Base-by-base conservation (phyloP, 2,888 invertebrate genomes). In the Acleris sparsana region DNA sequence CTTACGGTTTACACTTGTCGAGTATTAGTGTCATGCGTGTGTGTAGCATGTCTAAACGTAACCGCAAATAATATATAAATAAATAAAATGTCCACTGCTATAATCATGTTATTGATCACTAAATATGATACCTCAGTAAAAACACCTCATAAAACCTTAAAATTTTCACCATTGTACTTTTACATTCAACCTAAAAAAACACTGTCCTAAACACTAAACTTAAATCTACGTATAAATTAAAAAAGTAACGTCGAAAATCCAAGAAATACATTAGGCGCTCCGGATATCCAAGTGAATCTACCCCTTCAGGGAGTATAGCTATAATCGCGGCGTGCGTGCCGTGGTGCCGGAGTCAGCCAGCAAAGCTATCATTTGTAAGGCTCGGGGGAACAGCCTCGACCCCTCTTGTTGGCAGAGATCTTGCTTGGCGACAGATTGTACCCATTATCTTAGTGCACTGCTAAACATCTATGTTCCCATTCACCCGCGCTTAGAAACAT, bases 281-380 rank as follows among this genome's bases (percentile, higher is more conserved):
- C 11, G 17, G 20, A 64, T 43, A 53, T 49, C 59, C 39, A 18
- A 46, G 53, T 22, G 39, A 55, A 59, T 49, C 18, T 53, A 53
- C 17, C 58, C 48, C 59, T 59, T 59, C 4, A 43, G 59, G 43
- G 20, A 60, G 44, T 49, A 49, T 61, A 56, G 22, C 22, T 51
- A 56, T 56, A 43, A 46, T 13, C 29, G 20, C 29, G 49, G n/a
- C 49, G n/a, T 55, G 52, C 17, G 49, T 43, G 39, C n/a, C 22
- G 57, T 9, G 53, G 20, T 51, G 57, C 63, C 65, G 62, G 63
- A 67, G 67, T 69, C 69, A 64, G 57, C 58, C 67, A 69, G 73
- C 65, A 70, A 74, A 77, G 74, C 75, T 71, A 75, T 76, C 74
- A 78, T 82, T 80, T 80, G 75, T 80, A 78, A 77, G 74, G 77